Percentiles rank a stretch among this genome's conserved stretches.
These are phyloP conservation scores for Stichopus horrens DNA, from an alignment of 53 echinoderm and acorn worm genomes.

Conservation along the genomic window DNA sequence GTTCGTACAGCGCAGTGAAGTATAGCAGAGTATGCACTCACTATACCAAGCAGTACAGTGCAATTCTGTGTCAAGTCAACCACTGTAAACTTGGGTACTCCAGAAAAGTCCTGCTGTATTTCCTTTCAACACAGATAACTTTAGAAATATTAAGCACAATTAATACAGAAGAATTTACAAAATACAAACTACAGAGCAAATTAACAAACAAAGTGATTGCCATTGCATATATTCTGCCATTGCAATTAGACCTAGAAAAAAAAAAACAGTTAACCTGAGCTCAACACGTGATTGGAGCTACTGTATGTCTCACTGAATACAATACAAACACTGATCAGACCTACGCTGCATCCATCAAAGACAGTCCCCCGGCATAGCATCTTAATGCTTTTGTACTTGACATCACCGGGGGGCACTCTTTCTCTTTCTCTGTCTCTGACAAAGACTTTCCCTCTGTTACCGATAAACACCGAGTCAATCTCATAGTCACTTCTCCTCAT, in stretches of 20 bases:
- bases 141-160: too few species aligned
- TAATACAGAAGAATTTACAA: too few species aligned
- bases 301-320: background rate
- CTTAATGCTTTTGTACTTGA: background rate
- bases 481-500: background rate
- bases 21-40: too few species aligned
- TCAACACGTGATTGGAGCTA: background rate
- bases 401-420: background rate
- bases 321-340: background rate
- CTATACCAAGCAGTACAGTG: too few species aligned
- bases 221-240: too few species aligned
- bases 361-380: background rate
- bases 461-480: background rate
- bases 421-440: background rate
- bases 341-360: background rate
- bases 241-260: background rate
- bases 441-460: background rate
- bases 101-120: too few species aligned
- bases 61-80: too few species aligned
- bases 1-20: too few species aligned
- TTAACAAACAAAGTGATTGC: too few species aligned
- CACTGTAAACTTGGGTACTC: too few species aligned
- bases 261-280: background rate
- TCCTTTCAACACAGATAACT: too few species aligned
- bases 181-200: too few species aligned